These are phyloP conservation scores for Drosophila triauraria DNA, from an alignment of 1,140 invertebrate species.

Conservation along the genomic window DNA sequence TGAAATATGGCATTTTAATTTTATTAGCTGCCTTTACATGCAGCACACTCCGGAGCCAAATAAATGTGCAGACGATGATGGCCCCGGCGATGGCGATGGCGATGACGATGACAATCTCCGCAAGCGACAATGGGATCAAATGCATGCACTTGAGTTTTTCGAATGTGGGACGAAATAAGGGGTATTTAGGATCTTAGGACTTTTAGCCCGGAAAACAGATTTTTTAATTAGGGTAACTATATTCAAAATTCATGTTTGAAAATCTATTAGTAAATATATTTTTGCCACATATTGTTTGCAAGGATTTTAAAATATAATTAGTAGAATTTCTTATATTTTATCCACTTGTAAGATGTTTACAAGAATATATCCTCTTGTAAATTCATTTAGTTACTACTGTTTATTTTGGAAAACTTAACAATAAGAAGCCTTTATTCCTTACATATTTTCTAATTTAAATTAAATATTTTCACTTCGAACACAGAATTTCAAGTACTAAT, in stretches of 20 bases:
- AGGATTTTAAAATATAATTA: not conserved
- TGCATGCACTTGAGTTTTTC: slow-evolving; percentile 9
- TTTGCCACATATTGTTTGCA: not conserved
- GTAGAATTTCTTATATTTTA: too few species aligned
- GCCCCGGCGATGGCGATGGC: slow-evolving; percentile 37
- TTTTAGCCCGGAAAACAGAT: not conserved
- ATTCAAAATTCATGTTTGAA: too few species aligned
- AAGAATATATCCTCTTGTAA: not conserved
- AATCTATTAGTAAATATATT: not conserved
- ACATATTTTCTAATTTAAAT: not conserved
- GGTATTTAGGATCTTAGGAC: too few species aligned
- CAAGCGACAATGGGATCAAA: slow-evolving; percentile 45
- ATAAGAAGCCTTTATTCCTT: not conserved
- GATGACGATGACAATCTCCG: slow-evolving; percentile 52
- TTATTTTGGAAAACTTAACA: not conserved
- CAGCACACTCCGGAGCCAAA: slow-evolving; percentile 49
- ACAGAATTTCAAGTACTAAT: not conserved
- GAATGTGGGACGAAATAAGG: not conserved
- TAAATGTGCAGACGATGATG: slow-evolving; percentile 52
- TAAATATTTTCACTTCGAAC: not conserved
- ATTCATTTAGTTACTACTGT: not conserved
- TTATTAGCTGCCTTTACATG: slow-evolving; percentile 79
- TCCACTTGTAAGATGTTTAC: not conserved
- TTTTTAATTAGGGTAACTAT: too few species aligned
- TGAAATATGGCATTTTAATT: slow-evolving; percentile 84